Conservation (phyloP, 2,888 invertebrate species). For the Euspilapteryx auroguttella region DNA sequence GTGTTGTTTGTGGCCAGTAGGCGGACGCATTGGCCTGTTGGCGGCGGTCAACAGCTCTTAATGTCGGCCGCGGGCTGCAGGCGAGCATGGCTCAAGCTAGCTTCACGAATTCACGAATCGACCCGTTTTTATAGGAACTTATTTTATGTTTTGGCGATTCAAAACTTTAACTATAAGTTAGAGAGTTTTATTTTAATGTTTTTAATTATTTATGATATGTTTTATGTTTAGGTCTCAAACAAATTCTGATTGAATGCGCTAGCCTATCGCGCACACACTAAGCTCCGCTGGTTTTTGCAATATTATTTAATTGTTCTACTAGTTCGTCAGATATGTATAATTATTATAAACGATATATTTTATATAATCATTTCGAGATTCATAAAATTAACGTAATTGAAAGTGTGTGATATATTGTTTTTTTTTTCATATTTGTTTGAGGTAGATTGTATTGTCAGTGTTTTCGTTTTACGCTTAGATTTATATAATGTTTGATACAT, state of each 20-base stretch:
- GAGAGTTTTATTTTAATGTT: conserved; percentile 42
- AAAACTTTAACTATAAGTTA: conserved; percentile 62
- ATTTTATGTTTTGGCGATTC: conserved; percentile 58
- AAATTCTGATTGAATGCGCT: too few relatives aligned
- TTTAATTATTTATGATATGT: conserved; percentile 43
- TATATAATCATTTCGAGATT: conserved; percentile 17
- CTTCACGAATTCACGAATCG: not conserved
- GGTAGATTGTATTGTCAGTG: conserved; percentile 20
- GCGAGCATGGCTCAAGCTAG: too few relatives aligned
- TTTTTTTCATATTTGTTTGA: conserved; percentile 26
- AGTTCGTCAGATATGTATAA: conserved; percentile 7
- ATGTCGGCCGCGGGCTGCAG: conserved; percentile 27
- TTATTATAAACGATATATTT: conserved; percentile 16
- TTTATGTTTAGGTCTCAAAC: conserved; percentile 36
- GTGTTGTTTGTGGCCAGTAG: conserved; percentile 24
- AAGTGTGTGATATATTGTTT: conserved; percentile 45
- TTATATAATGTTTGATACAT: conserved; percentile 27
- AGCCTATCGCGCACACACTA: too few relatives aligned
- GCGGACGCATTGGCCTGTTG: conserved; percentile 48
- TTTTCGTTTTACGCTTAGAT: conserved; percentile 27
- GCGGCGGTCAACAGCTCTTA: conserved; percentile 40
- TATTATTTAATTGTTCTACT: not conserved
- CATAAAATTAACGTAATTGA: conserved; percentile 30
- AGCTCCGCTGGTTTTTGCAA: conserved; percentile 19
- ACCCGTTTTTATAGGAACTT: conserved; percentile 32